Evolutionary conservation across 2,797 vertebrate species (phyloP).

Genomic region (Acanthiza pusilla): DNA sequence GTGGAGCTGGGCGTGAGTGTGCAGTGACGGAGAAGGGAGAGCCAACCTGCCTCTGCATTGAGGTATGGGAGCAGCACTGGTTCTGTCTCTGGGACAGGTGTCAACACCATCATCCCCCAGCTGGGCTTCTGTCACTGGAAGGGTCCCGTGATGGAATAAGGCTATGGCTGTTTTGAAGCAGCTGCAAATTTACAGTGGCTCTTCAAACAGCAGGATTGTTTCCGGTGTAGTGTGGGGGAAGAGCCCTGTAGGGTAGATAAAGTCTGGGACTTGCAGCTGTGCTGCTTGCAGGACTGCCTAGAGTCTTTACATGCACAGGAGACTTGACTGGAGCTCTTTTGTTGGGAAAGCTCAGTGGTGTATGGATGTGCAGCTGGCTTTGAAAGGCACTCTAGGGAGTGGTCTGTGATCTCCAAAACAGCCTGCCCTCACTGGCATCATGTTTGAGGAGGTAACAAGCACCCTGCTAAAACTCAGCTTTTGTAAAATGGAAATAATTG

Average conservation of each 20-base stretch:
- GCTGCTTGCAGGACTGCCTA: neutral
- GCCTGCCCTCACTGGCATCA: neutral
- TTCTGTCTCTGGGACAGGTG: neutral
- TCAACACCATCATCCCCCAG: fast-evolving
- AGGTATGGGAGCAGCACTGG: slow-evolving; percentile 73
- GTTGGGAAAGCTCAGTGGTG: neutral
- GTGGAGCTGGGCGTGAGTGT: slow-evolving; percentile 95
- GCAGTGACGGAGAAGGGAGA: slow-evolving; percentile 93
- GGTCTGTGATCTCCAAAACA: neutral
- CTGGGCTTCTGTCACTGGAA: neutral
- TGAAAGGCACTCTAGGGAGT: neutral
- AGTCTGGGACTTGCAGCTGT: neutral
- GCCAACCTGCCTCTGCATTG: slow-evolving; percentile 96
- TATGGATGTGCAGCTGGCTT: neutral
- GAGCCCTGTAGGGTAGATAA: neutral
- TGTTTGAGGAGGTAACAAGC: neutral
- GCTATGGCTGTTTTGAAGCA: neutral
- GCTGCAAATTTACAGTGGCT: neutral
- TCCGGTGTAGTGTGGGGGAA: neutral
- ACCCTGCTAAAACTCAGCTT: neutral
- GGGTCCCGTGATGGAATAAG: neutral
- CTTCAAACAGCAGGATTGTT: neutral
- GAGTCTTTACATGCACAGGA: neutral
- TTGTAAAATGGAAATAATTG: slow-evolving; percentile 22
- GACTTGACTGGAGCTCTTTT: neutral